Percentiles rank a stretch among this genome's conserved stretches.
These are phyloP conservation scores for Panagrolaimus sp. DNA, from an alignment of 1,140 invertebrate species.

Conservation along the genomic window DNA sequence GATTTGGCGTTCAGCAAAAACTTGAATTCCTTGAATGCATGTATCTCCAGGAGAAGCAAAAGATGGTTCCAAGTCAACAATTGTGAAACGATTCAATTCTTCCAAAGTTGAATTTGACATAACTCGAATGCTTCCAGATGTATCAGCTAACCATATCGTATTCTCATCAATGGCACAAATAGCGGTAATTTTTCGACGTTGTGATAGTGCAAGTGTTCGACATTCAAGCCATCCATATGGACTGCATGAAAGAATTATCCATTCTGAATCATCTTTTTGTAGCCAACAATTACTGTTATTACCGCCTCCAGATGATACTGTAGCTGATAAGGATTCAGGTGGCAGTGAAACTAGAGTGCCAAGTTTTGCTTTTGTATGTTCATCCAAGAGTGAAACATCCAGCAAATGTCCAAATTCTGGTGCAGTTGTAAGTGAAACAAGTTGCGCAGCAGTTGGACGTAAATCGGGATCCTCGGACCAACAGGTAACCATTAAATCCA, in stretches of 20 bases:
- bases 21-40: neutral
- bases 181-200: neutral
- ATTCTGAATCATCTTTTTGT: neutral
- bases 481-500: conserved; percentile 92
- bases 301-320: neutral
- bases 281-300: conserved; percentile 8
- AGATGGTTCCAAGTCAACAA: neutral
- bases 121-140: neutral
- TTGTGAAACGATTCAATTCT: neutral
- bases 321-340: neutral
- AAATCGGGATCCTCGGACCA: conserved; percentile 82
- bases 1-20: conserved; percentile 16
- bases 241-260: neutral
- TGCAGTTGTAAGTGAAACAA: conserved; percentile 80
- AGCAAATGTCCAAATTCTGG: conserved; percentile 83
- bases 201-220: neutral
- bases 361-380: conserved; percentile 14
- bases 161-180: neutral
- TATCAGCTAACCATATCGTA: neutral
- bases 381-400: conserved; percentile 67
- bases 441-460: conserved; percentile 82
- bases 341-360: conserved; percentile 7
- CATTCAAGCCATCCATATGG: conserved; percentile 4
- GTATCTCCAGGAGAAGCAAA: neutral
- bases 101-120: neutral